Percentiles rank a stretch among this genome's conserved stretches.
These are phyloP conservation scores for Epirrhoe alternata DNA, from an alignment of 2,888 invertebrate genomes.

Conservation along the genomic window DNA sequence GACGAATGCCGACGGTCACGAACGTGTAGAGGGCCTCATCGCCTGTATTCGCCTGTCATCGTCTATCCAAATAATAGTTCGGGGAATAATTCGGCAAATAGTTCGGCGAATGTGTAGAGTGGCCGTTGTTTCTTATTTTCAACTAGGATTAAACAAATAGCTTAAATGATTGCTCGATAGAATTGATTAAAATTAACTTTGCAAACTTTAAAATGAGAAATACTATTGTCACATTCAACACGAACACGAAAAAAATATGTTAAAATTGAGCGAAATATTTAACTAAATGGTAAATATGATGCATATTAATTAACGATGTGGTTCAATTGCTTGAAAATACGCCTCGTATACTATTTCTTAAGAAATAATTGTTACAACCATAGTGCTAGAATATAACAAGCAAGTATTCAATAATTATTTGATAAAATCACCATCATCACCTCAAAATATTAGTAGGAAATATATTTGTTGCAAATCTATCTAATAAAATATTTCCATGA, in stretches of 20 bases:
- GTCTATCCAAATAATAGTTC: no score
- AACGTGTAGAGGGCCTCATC: no score
- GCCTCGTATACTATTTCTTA: slow-evolving; percentile 16
- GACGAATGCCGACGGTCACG: no score
- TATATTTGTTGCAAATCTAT: not conserved
- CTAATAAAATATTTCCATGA: not conserved
- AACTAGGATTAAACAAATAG: not conserved
- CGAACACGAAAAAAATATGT: slow-evolving; percentile 10
- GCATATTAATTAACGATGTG: not conserved
- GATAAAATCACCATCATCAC: no score
- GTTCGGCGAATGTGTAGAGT: no score
- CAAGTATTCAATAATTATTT: no score
- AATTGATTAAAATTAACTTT: not conserved
- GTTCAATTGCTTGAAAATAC: not conserved
- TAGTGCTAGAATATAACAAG: no score
- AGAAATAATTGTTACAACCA: slow-evolving; percentile 5
- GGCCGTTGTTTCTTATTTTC: no score
- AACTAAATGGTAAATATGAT: slow-evolving; percentile 16
- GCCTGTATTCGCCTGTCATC: no score
- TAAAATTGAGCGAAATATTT: slow-evolving; percentile 29
- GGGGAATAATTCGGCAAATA: no score
- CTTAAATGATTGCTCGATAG: not conserved
- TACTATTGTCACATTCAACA: slow-evolving; percentile 4
- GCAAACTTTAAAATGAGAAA: not conserved
- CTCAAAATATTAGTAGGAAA: no score